Evolutionary conservation across 1,140 invertebrate species (phyloP).

Genomic region (Danaus plexippus): DNA sequence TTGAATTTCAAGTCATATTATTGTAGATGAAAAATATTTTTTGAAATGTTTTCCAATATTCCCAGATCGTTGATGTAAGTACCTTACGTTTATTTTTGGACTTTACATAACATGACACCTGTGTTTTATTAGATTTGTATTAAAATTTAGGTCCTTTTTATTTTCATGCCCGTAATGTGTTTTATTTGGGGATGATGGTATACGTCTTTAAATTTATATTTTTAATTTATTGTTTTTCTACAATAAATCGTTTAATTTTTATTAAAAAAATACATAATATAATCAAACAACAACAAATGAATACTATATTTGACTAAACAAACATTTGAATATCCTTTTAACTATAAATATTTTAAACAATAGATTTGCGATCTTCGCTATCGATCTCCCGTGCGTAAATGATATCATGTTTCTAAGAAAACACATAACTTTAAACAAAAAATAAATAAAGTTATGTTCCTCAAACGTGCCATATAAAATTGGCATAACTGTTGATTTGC

Average conservation of each 20-base stretch:
- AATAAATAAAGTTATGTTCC: no score
- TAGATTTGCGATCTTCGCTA: conserved; percentile 6
- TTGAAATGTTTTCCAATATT: conserved; percentile 63
- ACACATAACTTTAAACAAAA: neutral
- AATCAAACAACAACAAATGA: no score
- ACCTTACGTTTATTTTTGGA: conserved; percentile 60
- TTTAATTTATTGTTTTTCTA: neutral
- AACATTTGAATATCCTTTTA: no score
- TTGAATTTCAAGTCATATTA: conserved; percentile 23
- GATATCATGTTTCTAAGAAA: conserved; percentile 15
- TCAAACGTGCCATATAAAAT: no score
- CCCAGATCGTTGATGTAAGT: conserved; percentile 64
- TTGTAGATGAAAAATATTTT: conserved; percentile 55
- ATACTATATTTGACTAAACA: no score
- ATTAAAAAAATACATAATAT: no score
- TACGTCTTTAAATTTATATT: conserved; percentile 6
- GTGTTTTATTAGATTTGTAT: conserved; percentile 53
- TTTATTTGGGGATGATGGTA: neutral
- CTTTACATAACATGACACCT: conserved; percentile 70
- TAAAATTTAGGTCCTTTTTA: conserved; percentile 32
- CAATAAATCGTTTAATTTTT: no score
- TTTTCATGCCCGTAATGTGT: conserved; percentile 1
- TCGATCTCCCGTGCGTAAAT: conserved; percentile 15
- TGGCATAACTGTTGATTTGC: no score
- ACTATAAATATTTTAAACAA: no score